Evolutionary conservation across 2,888 invertebrate species (phyloP), one percentile per base, ranked within the genome.

Genomic region (Tachina lurida): DNA sequence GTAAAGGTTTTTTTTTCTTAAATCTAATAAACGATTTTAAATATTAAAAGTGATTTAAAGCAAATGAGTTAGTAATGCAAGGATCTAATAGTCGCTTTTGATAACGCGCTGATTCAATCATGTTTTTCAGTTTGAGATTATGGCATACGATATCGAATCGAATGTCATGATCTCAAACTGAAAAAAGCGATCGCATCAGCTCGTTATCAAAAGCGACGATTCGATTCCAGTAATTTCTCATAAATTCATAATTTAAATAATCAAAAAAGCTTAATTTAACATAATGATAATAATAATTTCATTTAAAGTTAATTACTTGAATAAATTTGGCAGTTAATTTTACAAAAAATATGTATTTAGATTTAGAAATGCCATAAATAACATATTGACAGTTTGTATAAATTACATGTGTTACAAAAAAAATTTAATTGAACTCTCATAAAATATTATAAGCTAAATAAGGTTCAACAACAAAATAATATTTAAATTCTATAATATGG

Each of bases 281-380:
- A 22, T 5, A 56, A 49, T 47, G 10, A 31, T 31, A 31, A 31
- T 7, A 31, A 31, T 31, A 31, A 31, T 19, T 60, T 47, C 39
- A 49, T n/a, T 76, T 65, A 58, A 68, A 45, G 17, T 74, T 62
- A 54, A 10, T 68, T 67, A 81, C 68, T 77, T 76, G 63, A 74
- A 12, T 78, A n/a, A 31, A 58, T 83, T 83, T 80, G 81, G 83
- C 78, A 86, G 81, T 83, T 79, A 79, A 47, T 60, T 67, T 78
- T 79, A 62, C 83, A 76, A 22, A 78, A n/a, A 75, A 70, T 74
- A 41, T 77, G 47, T 82, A 43, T 58, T 31, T 31, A 7, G 22
- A 39, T n/a, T 4, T 60, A 13, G 19, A 80, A 78, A 63, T 76
- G 39, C 47, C 65, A 67, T 52, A 54, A 52, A 45, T 74, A 22